These are phyloP conservation scores for Callopanchax toddi DNA, from an alignment of 2,113 vertebrate genomes.

Conservation along the genomic window DNA sequence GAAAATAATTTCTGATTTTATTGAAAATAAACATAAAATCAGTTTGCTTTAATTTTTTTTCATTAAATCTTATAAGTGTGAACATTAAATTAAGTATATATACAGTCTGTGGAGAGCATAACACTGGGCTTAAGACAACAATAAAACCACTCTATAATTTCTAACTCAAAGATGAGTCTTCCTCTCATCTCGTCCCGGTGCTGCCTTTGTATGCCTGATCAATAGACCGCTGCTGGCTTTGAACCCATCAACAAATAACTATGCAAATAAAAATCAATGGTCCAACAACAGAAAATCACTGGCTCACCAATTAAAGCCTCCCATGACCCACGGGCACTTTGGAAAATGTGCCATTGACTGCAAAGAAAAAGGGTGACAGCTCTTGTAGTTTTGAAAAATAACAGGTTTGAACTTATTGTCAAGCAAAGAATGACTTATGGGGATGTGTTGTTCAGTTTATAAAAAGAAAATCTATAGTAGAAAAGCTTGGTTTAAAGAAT, in stretches of 20 bases:
- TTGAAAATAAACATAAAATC: too few relatives aligned
- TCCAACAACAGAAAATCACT: slow-evolving; percentile 80
- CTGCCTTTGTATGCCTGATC: slow-evolving; percentile 55
- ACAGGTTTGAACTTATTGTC: slow-evolving; percentile 27
- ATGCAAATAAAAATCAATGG: slow-evolving; percentile 84
- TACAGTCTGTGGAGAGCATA: neutral
- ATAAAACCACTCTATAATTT: slow-evolving; percentile 10
- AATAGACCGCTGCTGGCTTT: slow-evolving; percentile 68
- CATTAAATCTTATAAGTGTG: too few relatives aligned
- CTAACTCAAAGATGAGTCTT: slow-evolving; percentile 33
- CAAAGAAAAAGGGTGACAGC: slow-evolving; percentile 53
- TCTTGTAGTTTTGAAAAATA: slow-evolving; percentile 20
- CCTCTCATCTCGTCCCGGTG: slow-evolving; percentile 31
- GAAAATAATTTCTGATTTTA: too few relatives aligned
- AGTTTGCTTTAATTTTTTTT: too few relatives aligned
- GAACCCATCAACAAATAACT: slow-evolving; percentile 82
- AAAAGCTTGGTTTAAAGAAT: neutral
- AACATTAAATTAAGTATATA: neutral
- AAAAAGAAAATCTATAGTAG: neutral
- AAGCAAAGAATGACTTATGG: slow-evolving; percentile 3
- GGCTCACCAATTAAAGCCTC: slow-evolving; percentile 75
- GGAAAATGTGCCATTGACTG: slow-evolving; percentile 40
- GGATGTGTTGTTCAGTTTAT: neutral
- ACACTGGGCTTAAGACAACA: neutral
- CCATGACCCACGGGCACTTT: slow-evolving; percentile 48